These are phyloP conservation scores for Yasuhikotakia modesta DNA, from an alignment of 2,797 vertebrate genomes.

Conservation along the genomic window DNA sequence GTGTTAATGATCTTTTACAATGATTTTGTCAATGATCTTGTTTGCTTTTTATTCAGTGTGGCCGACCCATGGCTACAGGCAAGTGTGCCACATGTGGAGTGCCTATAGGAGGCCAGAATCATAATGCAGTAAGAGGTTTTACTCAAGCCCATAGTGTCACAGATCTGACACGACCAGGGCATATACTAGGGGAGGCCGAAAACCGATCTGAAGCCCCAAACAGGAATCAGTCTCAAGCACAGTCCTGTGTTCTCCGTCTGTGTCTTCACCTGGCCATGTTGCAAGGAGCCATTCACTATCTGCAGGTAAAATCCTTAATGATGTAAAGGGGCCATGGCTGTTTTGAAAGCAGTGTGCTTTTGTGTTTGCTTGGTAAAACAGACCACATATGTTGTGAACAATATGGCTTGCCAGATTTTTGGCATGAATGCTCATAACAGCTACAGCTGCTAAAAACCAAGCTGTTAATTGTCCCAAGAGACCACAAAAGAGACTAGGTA, in stretches of 20 bases:
- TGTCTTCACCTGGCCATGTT: slow-evolving; percentile 74
- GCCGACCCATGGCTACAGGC: slow-evolving; percentile 43
- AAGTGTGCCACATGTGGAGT: slow-evolving; percentile 63
- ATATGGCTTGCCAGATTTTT: too few species aligned
- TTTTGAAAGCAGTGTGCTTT: too few species aligned
- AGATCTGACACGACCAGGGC: slow-evolving; percentile 69
- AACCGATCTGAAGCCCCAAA: slow-evolving; percentile 71
- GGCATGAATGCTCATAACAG: too few species aligned
- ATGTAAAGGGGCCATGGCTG: not conserved
- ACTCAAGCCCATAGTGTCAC: fast-evolving
- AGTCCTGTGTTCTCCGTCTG: slow-evolving; percentile 71
- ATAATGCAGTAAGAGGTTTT: slow-evolving; percentile 64
- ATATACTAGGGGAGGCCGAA: slow-evolving; percentile 66
- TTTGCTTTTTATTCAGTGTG: slow-evolving; percentile 67
- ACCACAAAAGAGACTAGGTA: too few species aligned
- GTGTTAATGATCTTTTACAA: not conserved
- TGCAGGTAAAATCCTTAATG: slow-evolving; percentile 58
- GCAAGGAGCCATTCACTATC: slow-evolving; percentile 63
- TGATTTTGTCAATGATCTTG: not conserved
- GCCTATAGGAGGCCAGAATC: slow-evolving; percentile 51
- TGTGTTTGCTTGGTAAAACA: too few species aligned
- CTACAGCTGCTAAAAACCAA: too few species aligned
- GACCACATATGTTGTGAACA: too few species aligned
- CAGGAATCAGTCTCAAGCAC: slow-evolving; percentile 60
- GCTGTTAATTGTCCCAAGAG: too few species aligned